Evolutionary conservation across 1,140 invertebrate genomes (phyloP), one percentile per base, ranked within the genome.

Genomic region (Mylabris phalerata): DNA sequence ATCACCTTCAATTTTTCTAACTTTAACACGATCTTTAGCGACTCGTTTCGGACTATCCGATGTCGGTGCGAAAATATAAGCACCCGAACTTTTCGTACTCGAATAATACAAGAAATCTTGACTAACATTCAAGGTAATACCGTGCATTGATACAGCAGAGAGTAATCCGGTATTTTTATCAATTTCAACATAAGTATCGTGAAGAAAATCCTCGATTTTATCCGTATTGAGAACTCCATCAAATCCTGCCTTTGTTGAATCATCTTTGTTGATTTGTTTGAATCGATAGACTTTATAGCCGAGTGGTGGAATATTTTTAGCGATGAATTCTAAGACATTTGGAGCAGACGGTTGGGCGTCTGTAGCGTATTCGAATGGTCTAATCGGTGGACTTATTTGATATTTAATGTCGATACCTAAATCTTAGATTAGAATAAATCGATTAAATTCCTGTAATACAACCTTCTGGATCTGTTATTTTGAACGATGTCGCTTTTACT

Each of bases 61-160:
- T 3, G 11, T 42, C 3, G 10, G 5, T 42, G 9, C 40, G 72
- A 95, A 94, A 51, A 92, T 87, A 64, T 94, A 94, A 0, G 92
- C 90, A 0, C 91, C 91, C 0, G 88, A 89, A 0, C 86, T 82
- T 47, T 84, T 70, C 58, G 80, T 78, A 11, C 79, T 84, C 56
- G 79, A 74, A 69, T 95, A 96, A 69, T 84, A 91, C 42, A 81
- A 77, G 64, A 92, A 87, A 11, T 83, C 81, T 69, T 94, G 90
- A 0, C 72, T 71, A 0, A 91, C 50, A 9, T 68, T 64, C 2
- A 81, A 63, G 43, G 71, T 72, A 4, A 63, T 59, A 51, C 74
- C 75, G 62, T 81, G 73, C 24, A 73, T 46, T 40, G 80, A 77
- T 48, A 90, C 73, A 10, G 83, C 78, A 6, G 77, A 66, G 0